These are phyloP conservation scores for Trachymyrmex septentrionalis DNA, from an alignment of 1,140 invertebrate genomes.

Conservation along the genomic window DNA sequence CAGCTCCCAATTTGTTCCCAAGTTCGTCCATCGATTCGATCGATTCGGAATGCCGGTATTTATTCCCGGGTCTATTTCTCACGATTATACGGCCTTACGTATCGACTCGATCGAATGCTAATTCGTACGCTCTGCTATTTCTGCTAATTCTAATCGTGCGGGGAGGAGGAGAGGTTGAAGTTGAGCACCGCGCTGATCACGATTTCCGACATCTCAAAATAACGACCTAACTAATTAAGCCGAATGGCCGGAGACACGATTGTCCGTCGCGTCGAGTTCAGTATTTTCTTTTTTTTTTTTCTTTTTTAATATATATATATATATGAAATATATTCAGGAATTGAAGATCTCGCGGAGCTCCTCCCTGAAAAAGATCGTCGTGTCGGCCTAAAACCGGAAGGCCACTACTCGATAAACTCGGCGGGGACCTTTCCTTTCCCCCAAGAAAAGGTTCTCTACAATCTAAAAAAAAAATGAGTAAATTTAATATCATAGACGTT, in stretches of 20 bases:
- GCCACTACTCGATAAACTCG: neutral
- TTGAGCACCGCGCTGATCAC: neutral
- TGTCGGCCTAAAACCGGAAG: constrained; percentile 38
- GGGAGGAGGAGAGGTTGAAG: neutral
- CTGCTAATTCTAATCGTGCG: neutral
- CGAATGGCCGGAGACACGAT: neutral
- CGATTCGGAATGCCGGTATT: constrained; percentile 36
- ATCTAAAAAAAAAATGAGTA: no score
- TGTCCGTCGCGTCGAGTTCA: neutral
- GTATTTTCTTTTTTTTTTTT: neutral
- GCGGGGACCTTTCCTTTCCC: neutral
- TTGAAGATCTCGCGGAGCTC: neutral
- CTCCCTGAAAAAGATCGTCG: neutral
- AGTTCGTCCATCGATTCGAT: constrained; percentile 27
- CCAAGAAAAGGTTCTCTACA: neutral
- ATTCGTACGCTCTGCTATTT: constrained; percentile 33
- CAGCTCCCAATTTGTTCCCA: neutral
- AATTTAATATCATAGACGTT: no score
- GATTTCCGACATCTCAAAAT: constrained; percentile 42
- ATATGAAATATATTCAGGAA: neutral
- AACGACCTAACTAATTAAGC: constrained; percentile 58
- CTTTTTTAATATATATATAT: neutral
- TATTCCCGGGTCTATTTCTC: constrained; percentile 41
- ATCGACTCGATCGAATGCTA: constrained; percentile 21
- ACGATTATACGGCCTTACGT: constrained; percentile 10